Evolutionary conservation across 2,888 invertebrate genomes (phyloP).

Genomic region (Cosmia trapezina): DNA sequence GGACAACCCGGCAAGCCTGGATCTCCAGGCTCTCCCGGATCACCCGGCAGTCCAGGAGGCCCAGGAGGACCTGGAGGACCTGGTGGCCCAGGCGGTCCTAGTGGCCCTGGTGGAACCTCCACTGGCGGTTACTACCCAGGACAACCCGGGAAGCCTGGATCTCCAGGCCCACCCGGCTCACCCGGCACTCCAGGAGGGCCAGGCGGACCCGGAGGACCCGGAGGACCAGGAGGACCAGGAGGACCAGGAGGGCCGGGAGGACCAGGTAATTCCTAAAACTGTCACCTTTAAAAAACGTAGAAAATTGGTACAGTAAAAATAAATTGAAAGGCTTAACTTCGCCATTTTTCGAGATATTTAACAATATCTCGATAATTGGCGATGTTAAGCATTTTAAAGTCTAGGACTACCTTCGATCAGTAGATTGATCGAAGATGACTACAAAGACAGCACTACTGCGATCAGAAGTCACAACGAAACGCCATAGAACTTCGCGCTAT

Average conservation of each 20-base stretch:
- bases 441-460: background rate
- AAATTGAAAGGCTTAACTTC: no score
- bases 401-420: no score
- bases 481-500: background rate
- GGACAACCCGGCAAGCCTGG: constrained; percentile 50
- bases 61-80: constrained; percentile 61
- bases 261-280: constrained; percentile 28
- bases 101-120: constrained; percentile 72
- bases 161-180: constrained; percentile 66
- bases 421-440: no score
- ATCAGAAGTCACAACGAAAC: background rate
- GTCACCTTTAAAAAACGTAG: background rate
- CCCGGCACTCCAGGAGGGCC: constrained; percentile 67
- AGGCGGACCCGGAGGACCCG: constrained; percentile 64
- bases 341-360: no score
- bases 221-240: constrained; percentile 60
- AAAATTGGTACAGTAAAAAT: background rate
- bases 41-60: constrained; percentile 68
- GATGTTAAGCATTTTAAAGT: background rate
- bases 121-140: constrained; percentile 60
- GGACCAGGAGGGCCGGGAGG: constrained; percentile 32
- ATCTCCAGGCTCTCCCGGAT: constrained; percentile 60
- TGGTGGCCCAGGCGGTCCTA: constrained; percentile 55
- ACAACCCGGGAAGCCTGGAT: constrained; percentile 20
- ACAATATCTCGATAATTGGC: background rate